phyloP scores from a whole-genome alignment of 2,797 vertebrate genomes.

The Austrolebias charrua region DNA sequence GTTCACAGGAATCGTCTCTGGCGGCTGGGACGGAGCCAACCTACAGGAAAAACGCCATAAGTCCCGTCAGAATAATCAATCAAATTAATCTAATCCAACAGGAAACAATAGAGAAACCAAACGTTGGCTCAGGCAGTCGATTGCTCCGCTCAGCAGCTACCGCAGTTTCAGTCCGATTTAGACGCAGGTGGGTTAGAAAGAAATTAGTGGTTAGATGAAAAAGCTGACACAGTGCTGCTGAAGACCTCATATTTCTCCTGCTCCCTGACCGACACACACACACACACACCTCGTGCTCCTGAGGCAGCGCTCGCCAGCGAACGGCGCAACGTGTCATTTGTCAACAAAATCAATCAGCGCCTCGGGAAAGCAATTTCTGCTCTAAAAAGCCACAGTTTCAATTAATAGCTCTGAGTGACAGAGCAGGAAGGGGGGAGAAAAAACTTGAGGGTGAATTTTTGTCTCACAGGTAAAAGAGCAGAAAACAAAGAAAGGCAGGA shows the following conservation, averaged over 20 bases:
- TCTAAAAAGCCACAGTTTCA: slow-evolving; percentile 45
- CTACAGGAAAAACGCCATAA: slow-evolving; percentile 62
- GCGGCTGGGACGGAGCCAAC: slow-evolving; percentile 81
- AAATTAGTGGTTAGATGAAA: slow-evolving; percentile 32
- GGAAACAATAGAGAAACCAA: slow-evolving; percentile 21
- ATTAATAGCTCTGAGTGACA: slow-evolving; percentile 28
- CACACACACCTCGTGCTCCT: not conserved
- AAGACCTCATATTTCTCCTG: slow-evolving; percentile 41
- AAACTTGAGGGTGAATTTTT: not conserved
- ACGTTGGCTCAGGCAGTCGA: not conserved
- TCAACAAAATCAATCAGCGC: slow-evolving; percentile 60
- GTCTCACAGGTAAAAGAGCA: slow-evolving; percentile 17
- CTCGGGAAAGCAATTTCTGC: slow-evolving; percentile 37
- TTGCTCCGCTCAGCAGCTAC: slow-evolving; percentile 15
- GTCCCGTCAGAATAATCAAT: slow-evolving; percentile 40
- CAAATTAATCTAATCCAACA: slow-evolving; percentile 43
- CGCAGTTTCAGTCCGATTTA: slow-evolving; percentile 6
- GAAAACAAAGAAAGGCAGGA: slow-evolving; percentile 7
- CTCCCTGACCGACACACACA: not conserved
- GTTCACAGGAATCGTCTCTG: slow-evolving; percentile 82
- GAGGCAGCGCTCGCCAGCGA: slow-evolving; percentile 23
- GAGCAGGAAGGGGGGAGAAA: not conserved
- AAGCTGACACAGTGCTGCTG: slow-evolving; percentile 36
- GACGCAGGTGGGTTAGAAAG: slow-evolving; percentile 12
- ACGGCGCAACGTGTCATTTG: slow-evolving; percentile 42